Evolutionary conservation across 2,888 invertebrate genomes (phyloP), one percentile per base, ranked within the genome.

Genomic region (Trachelus tabidus): DNA sequence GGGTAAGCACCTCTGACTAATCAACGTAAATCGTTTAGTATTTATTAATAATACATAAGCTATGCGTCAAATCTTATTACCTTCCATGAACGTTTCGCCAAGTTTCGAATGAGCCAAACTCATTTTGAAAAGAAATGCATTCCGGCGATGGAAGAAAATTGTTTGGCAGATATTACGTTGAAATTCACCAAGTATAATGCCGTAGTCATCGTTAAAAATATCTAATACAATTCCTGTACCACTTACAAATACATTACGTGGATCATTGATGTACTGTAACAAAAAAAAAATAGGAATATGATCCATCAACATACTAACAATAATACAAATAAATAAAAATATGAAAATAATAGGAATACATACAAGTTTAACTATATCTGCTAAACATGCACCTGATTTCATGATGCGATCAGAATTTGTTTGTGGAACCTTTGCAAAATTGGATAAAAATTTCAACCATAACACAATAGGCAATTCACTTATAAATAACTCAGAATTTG

Each of bases 61-160:
- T 56, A 56, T 56, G 23, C 40, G 23, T 56, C 40, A 56, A 56
- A 56, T 56, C 0, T 23, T 6, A 56, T 56, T 75, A 80, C 82
- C 82, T 75, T 83, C 81, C 33, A 79, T 76, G 68, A 82, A 80
- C 4, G 81, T 75, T 68, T 83, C 79, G 2, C 69, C 31, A 6
- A 83, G 80, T 71, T 83, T 79, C 6, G 77, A 76, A 34, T 76
- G 34, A 23, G 78, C 75, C 15, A 83, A 69, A 73, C 69, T 78
- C 33, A 78, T 71, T 77, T 78, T 81, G 68, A 78, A 80, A 11
- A 83, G 73, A 76, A 78, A 83, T 40, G 79, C 74, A n/a, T 84
- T 80, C 75, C 82, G 85, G 31, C 87, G 84, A 80, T 88, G 85
- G 79, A 89, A 88, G 12, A 89, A 75, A 15, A 89, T 80, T 11